Evolutionary conservation across 2,888 invertebrate genomes (phyloP).

Genomic region (Neria commutata): DNA sequence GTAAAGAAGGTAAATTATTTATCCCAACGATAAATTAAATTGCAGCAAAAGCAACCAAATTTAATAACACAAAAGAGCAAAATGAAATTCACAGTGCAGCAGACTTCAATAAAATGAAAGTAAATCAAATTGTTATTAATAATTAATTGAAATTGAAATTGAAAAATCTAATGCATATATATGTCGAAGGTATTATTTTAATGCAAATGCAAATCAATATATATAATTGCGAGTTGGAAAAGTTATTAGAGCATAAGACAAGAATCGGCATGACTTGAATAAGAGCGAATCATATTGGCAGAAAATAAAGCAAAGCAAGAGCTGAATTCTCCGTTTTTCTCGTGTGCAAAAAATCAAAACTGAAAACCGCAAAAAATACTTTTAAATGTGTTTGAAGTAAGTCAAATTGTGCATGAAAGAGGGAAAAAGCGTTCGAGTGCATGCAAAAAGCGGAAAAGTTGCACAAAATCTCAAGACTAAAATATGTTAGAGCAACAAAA

Average conservation of each 20-base stretch:
- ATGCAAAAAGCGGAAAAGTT: too few relatives aligned
- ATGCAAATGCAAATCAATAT: constrained; percentile 25
- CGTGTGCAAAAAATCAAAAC: constrained; percentile 14
- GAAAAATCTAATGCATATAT: constrained; percentile 14
- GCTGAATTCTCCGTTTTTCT: constrained; percentile 13
- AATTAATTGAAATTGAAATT: constrained; percentile 42
- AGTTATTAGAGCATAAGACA: constrained; percentile 2
- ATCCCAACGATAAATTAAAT: constrained; percentile 57
- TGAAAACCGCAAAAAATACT: constrained; percentile 11
- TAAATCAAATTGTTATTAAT: constrained; percentile 37
- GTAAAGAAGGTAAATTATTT: constrained; percentile 53
- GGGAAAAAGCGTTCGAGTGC: too few relatives aligned
- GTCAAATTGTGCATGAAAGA: too few relatives aligned
- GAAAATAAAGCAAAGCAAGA: constrained; percentile 27
- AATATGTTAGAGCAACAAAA: too few relatives aligned
- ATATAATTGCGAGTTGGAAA: constrained; percentile 13
- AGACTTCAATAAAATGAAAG: constrained; percentile 27
- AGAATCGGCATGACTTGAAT: constrained; percentile 23
- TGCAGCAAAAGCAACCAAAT: constrained; percentile 22
- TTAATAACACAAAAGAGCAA: constrained; percentile 38
- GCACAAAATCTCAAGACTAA: too few relatives aligned
- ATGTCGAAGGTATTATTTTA: constrained; percentile 29
- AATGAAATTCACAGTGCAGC: constrained; percentile 5
- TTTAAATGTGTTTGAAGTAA: constrained; percentile 3
- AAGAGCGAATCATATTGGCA: constrained; percentile 23